phyloP scores from a whole-genome alignment of 2,888 invertebrate species.

The Clivina fossor region DNA sequence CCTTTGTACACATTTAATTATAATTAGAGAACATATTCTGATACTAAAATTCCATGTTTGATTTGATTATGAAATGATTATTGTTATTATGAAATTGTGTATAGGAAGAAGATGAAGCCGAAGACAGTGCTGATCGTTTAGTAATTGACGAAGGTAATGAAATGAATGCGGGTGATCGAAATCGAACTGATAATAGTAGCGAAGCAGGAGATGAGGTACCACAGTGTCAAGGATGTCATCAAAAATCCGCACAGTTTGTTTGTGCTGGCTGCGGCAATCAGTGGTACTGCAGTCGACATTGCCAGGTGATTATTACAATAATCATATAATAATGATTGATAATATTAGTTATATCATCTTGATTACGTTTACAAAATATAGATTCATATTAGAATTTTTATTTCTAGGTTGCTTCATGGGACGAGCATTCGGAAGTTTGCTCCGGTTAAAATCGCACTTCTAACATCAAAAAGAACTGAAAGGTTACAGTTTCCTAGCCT shows the following conservation, averaged over 20 bases:
- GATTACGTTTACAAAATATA: too few species aligned
- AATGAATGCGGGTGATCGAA: conserved; percentile 44
- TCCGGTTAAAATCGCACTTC: conserved; percentile 69
- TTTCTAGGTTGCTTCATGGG: conserved; percentile 81
- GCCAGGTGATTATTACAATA: too few species aligned
- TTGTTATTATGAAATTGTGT: too few species aligned
- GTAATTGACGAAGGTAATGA: conserved; percentile 63
- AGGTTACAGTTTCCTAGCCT: conserved; percentile 19
- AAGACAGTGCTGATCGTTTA: conserved; percentile 64
- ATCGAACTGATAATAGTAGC: conserved; percentile 49
- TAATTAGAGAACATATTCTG: neutral
- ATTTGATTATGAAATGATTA: too few species aligned
- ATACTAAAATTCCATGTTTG: conserved; percentile 38
- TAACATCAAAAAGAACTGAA: conserved; percentile 18
- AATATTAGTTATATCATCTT: too few species aligned
- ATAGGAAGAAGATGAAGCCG: conserved; percentile 59
- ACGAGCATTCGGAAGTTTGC: conserved; percentile 83
- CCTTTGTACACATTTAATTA: conserved; percentile 11
- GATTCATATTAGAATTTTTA: too few species aligned
- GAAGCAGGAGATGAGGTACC: conserved; percentile 61
- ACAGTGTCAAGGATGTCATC: conserved; percentile 83
- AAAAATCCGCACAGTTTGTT: conserved; percentile 79
- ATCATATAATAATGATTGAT: too few species aligned
- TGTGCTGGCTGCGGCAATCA: conserved; percentile 89
- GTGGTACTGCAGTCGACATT: conserved; percentile 92